Conservation (phyloP, 2,888 invertebrate species). For the Metopia argyrocephala region DNA sequence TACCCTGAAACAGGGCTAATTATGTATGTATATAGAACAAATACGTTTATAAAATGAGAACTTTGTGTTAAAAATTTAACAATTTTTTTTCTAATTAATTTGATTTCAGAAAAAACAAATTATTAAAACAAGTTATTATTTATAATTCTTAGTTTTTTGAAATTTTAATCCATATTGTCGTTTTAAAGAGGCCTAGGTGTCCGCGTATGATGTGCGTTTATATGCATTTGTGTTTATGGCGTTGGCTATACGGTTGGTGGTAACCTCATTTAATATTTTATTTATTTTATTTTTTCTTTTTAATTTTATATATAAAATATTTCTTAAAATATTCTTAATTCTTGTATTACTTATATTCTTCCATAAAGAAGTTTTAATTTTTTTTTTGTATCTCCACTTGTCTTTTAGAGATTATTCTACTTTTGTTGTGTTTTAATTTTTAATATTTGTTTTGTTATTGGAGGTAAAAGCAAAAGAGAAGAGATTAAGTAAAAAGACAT, state of each 20-base stretch:
- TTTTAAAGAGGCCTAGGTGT: not conserved
- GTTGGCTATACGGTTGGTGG: constrained; percentile 37
- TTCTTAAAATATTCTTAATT: constrained; percentile 21
- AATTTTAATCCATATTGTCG: not conserved
- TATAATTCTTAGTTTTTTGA: too few species aligned
- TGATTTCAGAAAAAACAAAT: too few species aligned
- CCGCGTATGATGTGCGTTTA: not conserved
- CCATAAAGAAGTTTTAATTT: constrained; percentile 21
- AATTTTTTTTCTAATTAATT: too few species aligned
- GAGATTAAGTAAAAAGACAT: constrained; percentile 33
- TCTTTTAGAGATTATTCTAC: constrained; percentile 10
- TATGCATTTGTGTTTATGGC: not conserved
- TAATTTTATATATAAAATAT: constrained; percentile 22
- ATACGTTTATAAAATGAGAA: too few species aligned
- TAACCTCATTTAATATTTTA: constrained; percentile 51
- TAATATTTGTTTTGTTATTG: too few species aligned
- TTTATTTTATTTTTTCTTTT: constrained; percentile 14
- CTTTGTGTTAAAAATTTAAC: too few species aligned
- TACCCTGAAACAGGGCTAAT: too few species aligned
- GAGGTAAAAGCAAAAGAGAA: not conserved
- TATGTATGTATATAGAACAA: too few species aligned
- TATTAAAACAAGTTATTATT: too few species aligned
- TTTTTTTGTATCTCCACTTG: not conserved
- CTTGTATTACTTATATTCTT: constrained; percentile 18
- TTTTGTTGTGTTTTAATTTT: not conserved